phyloP scores from a whole-genome alignment of 2,888 invertebrate genomes.

The Cerastis rubricosa region DNA sequence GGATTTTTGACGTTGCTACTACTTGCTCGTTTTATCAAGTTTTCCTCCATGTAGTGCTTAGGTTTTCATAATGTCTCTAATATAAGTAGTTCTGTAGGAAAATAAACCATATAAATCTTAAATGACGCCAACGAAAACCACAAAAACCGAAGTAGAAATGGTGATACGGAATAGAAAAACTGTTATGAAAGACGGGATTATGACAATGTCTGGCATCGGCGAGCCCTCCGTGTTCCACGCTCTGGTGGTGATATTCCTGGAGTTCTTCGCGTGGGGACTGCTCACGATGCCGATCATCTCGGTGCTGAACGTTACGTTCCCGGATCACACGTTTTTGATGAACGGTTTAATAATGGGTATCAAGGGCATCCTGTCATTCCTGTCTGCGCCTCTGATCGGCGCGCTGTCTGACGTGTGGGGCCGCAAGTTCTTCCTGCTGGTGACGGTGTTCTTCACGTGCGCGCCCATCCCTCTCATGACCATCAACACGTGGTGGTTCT shows the following conservation, averaged over 20 bases:
- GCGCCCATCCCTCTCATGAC: slow-evolving; percentile 99
- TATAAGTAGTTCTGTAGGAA: slow-evolving; percentile 84
- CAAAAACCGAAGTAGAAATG: slow-evolving; percentile 96
- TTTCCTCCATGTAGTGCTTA: slow-evolving; percentile 87
- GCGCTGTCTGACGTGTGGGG: slow-evolving; percentile 99
- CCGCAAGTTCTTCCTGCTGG: slow-evolving; percentile 98
- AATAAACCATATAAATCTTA: slow-evolving; percentile 83
- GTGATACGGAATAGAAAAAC: slow-evolving; percentile 96
- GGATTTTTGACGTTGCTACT: slow-evolving; percentile 87
- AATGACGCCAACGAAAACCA: slow-evolving; percentile 94
- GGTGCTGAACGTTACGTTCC: slow-evolving; percentile 99
- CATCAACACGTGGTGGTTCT: slow-evolving; percentile 99
- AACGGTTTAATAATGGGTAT: slow-evolving; percentile 99
- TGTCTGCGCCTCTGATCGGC: slow-evolving; percentile 99
- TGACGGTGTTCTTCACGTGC: slow-evolving; percentile 99
- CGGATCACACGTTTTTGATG: slow-evolving; percentile 99
- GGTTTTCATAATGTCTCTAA: slow-evolving; percentile 86
- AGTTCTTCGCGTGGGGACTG: slow-evolving; percentile 99
- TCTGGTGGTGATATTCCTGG: slow-evolving; percentile 99
- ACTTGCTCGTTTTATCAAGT: slow-evolving; percentile 81
- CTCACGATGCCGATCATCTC: slow-evolving; percentile 99
- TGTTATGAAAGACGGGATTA: slow-evolving; percentile 96
- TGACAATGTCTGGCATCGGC: slow-evolving; percentile 97
- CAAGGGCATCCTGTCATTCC: slow-evolving; percentile 99
- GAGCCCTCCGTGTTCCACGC: slow-evolving; percentile 99